phyloP scores from a whole-genome alignment of 2,888 invertebrate genomes.

The Diarsia brunnea region DNA sequence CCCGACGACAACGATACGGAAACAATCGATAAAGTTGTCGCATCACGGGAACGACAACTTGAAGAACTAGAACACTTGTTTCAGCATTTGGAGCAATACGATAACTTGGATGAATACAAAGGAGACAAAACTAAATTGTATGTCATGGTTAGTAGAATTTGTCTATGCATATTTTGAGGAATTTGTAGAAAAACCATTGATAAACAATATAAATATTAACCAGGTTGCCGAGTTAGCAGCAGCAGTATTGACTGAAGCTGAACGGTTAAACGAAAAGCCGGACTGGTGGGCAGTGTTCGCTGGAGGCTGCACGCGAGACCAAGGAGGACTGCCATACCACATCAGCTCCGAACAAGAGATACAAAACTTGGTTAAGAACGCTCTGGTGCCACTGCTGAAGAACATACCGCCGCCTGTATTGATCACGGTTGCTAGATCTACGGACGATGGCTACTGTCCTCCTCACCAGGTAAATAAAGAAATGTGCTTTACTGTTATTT shows the following conservation, averaged over 20 bases:
- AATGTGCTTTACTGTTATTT: background rate
- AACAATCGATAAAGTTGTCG: conserved; percentile 87
- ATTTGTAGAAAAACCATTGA: background rate
- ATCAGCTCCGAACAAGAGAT: conserved; percentile 93
- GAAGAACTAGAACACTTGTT: conserved; percentile 93
- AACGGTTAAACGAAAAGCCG: conserved; percentile 92
- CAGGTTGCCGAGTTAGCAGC: conserved; percentile 88
- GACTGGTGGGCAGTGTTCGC: conserved; percentile 96
- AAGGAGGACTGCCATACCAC: conserved; percentile 96
- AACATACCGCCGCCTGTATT: conserved; percentile 91
- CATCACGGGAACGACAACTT: conserved; percentile 92
- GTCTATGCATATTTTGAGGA: background rate
- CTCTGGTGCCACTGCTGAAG: conserved; percentile 91
- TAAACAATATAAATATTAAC: background rate
- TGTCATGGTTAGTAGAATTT: conserved; percentile 76
- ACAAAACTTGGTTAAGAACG: conserved; percentile 89
- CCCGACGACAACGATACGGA: conserved; percentile 87
- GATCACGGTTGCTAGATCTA: conserved; percentile 96
- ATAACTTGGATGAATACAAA: conserved; percentile 88
- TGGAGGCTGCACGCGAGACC: conserved; percentile 97
- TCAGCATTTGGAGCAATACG: conserved; percentile 91
- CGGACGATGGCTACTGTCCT: conserved; percentile 97
- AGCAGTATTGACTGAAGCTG: conserved; percentile 84
- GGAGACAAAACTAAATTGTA: conserved; percentile 80
- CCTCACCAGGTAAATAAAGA: conserved; percentile 90